phyloP scores from a whole-genome alignment of 2,113 vertebrate species.

The Hiodon alosoides region DNA sequence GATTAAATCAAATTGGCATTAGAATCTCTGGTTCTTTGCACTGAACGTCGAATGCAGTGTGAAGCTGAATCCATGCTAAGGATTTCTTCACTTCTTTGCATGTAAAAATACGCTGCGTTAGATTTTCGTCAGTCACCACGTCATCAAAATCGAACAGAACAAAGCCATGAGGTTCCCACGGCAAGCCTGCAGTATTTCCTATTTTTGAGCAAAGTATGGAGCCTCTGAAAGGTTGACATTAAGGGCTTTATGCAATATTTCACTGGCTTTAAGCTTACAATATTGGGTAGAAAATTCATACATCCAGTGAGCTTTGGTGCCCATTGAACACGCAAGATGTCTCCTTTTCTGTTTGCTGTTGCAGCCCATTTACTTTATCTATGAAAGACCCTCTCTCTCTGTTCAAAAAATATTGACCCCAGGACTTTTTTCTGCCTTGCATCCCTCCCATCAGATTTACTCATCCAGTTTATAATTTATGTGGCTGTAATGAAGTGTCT shows the following conservation, averaged over 20 bases:
- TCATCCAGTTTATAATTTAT: conserved; percentile 3
- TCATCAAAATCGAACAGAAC: too few relatives aligned
- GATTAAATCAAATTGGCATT: conserved; percentile 54
- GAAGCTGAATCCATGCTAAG: not conserved
- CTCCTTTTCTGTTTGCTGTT: not conserved
- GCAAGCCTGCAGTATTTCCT: not conserved
- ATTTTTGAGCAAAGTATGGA: not conserved
- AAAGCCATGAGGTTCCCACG: too few relatives aligned
- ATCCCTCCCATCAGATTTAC: not conserved
- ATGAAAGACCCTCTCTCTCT: conserved; percentile 5
- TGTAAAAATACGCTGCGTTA: too few relatives aligned
- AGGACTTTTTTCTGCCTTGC: not conserved
- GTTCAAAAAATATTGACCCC: not conserved
- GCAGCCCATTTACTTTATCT: not conserved
- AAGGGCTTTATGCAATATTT: not conserved
- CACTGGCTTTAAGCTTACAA: not conserved
- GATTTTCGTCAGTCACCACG: too few relatives aligned
- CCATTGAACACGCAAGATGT: conserved; percentile 4
- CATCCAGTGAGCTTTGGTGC: not conserved
- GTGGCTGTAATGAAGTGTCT: not conserved
- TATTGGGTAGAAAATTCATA: not conserved
- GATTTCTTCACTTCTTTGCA: too few relatives aligned
- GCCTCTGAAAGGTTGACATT: not conserved
- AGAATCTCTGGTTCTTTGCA: conserved; percentile 48
- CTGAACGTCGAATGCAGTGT: conserved; percentile 31